Percentiles rank a stretch among this genome's conserved stretches.
Conservation (phyloP, 2,113 vertebrate species). For the Halichoerus grypus region DNA sequence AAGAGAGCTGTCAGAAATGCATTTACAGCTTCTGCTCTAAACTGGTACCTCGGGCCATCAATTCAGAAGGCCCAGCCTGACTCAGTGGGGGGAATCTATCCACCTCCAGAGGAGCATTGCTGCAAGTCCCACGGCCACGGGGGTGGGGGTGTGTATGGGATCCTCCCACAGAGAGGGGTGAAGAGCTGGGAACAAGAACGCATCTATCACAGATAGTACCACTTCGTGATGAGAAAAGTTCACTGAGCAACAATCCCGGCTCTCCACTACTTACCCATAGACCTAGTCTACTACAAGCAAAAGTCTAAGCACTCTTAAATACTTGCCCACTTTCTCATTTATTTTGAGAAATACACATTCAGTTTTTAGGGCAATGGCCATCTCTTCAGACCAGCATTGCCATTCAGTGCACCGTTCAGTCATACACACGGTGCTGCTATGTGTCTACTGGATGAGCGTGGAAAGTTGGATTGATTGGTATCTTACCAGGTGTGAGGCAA, state of each 20-base stretch:
- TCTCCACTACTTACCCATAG: background rate
- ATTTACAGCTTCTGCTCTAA: background rate
- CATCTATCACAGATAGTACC: background rate
- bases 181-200: background rate
- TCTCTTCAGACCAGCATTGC: too few species aligned
- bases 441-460: background rate
- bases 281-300: too few species aligned
- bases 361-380: background rate
- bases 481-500: background rate
- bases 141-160: accelerated
- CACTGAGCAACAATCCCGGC: background rate
- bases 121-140: background rate
- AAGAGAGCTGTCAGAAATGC: background rate
- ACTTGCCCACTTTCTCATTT: background rate
- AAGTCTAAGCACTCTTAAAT: background rate
- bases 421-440: background rate
- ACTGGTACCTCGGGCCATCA: background rate
- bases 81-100: background rate
- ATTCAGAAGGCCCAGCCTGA: background rate
- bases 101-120: too few species aligned
- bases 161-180: background rate
- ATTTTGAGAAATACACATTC: background rate
- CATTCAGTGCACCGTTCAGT: too few species aligned
- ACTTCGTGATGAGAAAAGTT: background rate
- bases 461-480: background rate